Base-by-base conservation (phyloP, 23 tunicate species). In the Ascidia mentula region DNA sequence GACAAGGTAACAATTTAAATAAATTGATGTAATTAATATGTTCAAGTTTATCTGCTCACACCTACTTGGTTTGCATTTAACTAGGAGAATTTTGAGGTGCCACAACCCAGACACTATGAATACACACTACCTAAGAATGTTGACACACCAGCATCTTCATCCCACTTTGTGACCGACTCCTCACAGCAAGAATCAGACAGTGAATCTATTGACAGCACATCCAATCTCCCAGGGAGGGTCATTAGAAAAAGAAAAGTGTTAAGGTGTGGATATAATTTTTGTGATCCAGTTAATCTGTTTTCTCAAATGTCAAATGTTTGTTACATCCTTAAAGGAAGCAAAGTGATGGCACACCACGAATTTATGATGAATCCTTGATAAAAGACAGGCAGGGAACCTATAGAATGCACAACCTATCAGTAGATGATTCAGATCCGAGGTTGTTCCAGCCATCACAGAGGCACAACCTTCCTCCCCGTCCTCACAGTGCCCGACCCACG, bases 301-400 rank as follows among this genome's bases (percentile, higher is more conserved):
- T 42, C 15, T 12, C 53, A 42, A 42, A 42, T 42, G 20, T n/a
- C n/a, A n/a, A n/a, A n/a, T n/a, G n/a, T 39, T 32, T 6, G 1
- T 28, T 6, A 37, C n/a, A 22, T 40, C 15, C 3, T 40, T n/a
- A 0, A 59, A 93, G 98, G 38, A 93, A 93, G 70, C 84, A 93
- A 34, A 46, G 38, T 26, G 89, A 93, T 40, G 98, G 98, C 0
- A 87, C 86, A 37, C 92, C 98, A 13, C 78, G 86, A 18, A 86
- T 93, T 0, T 93, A 79, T 65, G 89, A 93, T 40, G 98, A 93
- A 46, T 93, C 98, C 9, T 85, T 92, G 35, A 73, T 92, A 1
- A 89, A 90, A 37, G 89, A 88, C 45, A 20, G 61, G 45, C 69
- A 70, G 38, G 73, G 76, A 9, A 35, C 59, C 28, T 80, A 86